Evolutionary conservation across 2,113 vertebrate genomes (phyloP).

Genomic region (Origma solitaria): DNA sequence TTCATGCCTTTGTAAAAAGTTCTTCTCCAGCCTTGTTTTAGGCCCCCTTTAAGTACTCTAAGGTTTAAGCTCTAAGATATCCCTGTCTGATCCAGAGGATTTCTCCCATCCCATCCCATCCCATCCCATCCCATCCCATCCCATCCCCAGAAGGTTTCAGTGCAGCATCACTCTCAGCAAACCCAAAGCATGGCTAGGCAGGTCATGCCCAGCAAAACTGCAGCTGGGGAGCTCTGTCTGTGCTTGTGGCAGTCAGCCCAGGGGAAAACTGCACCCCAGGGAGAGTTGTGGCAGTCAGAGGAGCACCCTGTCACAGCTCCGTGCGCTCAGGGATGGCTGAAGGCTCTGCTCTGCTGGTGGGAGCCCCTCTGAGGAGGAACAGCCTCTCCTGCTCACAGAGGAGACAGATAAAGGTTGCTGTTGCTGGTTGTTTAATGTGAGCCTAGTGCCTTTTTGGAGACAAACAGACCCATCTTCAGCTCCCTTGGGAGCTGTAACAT

Average conservation of each 20-base stretch:
- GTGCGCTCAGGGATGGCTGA: fast-evolving
- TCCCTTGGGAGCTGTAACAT: background rate
- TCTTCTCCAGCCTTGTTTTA: background rate
- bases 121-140: no score
- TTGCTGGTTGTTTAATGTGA: background rate
- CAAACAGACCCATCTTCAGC: background rate
- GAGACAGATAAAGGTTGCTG: background rate
- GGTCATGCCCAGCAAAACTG: background rate
- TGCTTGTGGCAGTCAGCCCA: fast-evolving
- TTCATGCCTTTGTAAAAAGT: background rate
- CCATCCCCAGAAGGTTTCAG: background rate
- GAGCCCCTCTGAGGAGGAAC: background rate
- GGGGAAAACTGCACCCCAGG: background rate
- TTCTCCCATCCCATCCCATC: background rate
- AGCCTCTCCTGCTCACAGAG: background rate
- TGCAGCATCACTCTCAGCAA: background rate
- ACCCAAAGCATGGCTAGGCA: fast-evolving
- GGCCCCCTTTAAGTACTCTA: fast-evolving
- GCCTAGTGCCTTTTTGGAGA: background rate
- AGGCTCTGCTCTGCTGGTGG: fast-evolving
- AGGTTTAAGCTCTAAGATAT: background rate
- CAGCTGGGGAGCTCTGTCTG: background rate
- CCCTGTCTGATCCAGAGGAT: background rate
- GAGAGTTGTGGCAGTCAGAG: fast-evolving
- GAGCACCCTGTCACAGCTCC: background rate